Evolutionary conservation across 2,113 vertebrate species (phyloP).

Genomic region (Triplophysa siluroides): DNA sequence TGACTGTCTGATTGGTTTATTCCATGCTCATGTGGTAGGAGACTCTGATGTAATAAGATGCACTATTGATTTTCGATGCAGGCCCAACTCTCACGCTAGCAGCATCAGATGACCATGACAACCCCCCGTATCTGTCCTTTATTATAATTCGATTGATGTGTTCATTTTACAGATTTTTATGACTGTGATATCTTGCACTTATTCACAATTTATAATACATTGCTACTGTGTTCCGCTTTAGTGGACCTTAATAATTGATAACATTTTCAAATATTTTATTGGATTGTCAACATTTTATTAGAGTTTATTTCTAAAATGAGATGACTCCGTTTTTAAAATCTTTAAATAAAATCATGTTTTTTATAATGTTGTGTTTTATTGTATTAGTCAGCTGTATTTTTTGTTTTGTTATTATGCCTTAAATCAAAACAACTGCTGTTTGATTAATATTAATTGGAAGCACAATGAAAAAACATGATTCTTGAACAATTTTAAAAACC

Average conservation of each 20-base stretch:
- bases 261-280: conserved; percentile 58
- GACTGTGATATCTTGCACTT: neutral
- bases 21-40: too few relatives aligned
- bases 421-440: too few relatives aligned
- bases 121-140: neutral
- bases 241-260: conserved; percentile 54
- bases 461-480: too few relatives aligned
- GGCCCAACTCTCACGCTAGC: neutral
- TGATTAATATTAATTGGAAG: too few relatives aligned
- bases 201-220: neutral
- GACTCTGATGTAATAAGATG: neutral
- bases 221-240: conserved; percentile 37
- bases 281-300: conserved; percentile 35
- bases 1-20: too few relatives aligned
- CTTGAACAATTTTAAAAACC: too few relatives aligned
- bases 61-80: neutral
- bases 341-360: too few relatives aligned
- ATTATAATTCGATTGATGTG: neutral
- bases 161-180: neutral
- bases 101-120: neutral
- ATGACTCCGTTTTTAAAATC: too few relatives aligned
- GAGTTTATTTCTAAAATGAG: too few relatives aligned
- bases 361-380: too few relatives aligned
- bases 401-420: too few relatives aligned
- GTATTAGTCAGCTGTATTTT: too few relatives aligned